These are phyloP conservation scores for Pristionchus entomophagus DNA, from an alignment of 2,888 invertebrate species.

Conservation along the genomic window DNA sequence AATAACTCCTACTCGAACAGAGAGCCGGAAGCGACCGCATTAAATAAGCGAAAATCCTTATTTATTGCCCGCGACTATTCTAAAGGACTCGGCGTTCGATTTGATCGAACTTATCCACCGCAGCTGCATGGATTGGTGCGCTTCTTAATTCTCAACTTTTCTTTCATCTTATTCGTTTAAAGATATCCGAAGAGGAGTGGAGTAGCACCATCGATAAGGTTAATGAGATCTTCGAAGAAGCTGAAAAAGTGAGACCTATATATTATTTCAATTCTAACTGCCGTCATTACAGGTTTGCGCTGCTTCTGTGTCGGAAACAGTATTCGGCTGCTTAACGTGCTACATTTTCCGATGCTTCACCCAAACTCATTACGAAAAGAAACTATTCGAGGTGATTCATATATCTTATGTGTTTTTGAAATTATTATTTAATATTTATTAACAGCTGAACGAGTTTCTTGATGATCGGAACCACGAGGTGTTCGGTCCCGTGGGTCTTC, in stretches of 20 bases:
- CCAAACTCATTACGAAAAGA: slow-evolving; percentile 45
- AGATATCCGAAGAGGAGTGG: slow-evolving; percentile 47
- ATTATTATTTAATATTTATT: background rate
- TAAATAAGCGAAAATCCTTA: slow-evolving; percentile 6
- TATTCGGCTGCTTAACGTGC: slow-evolving; percentile 44
- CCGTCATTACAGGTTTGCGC: slow-evolving; percentile 17
- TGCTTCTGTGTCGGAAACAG: slow-evolving; percentile 44
- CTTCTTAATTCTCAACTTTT: background rate
- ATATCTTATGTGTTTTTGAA: background rate
- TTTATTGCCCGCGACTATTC: slow-evolving; percentile 46
- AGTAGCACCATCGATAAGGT: slow-evolving; percentile 37
- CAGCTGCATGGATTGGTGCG: slow-evolving; percentile 30
- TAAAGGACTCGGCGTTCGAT: slow-evolving; percentile 45
- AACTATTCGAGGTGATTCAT: slow-evolving; percentile 35
- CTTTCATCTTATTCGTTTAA: background rate
- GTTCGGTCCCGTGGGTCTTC: slow-evolving; percentile 14
- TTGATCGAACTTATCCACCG: slow-evolving; percentile 36
- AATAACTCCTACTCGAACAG: slow-evolving; percentile 14
- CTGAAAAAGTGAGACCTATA: slow-evolving; percentile 25
- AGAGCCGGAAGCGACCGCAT: background rate
- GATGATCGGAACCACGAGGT: slow-evolving; percentile 45
- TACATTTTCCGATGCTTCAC: slow-evolving; percentile 43
- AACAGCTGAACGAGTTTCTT: slow-evolving; percentile 33
- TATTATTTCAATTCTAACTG: background rate
- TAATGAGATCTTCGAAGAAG: slow-evolving; percentile 45